Evolutionary conservation across 2,797 vertebrate genomes (phyloP).

Genomic region (Hydrolagus colliei): DNA sequence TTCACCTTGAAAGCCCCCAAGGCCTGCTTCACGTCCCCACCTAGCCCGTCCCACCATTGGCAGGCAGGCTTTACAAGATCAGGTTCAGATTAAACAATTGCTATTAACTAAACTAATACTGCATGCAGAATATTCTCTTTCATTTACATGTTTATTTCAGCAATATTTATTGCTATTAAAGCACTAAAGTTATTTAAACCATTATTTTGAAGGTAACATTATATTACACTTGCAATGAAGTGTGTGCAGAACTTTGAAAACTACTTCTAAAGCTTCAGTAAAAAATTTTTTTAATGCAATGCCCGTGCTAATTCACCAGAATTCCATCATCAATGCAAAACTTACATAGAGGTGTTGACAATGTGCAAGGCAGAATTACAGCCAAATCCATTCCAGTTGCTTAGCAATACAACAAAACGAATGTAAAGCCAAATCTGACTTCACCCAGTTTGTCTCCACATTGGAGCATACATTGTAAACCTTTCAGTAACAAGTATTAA

Average conservation of each 20-base stretch:
- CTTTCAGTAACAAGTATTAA: not conserved
- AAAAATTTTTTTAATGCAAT: not conserved
- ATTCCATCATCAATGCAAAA: not conserved
- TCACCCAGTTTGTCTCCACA: not conserved
- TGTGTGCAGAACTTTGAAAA: not conserved
- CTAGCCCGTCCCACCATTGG: no score
- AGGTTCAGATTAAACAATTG: not conserved
- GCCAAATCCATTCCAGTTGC: not conserved
- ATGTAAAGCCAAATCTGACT: not conserved
- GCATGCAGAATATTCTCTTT: not conserved
- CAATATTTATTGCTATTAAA: not conserved
- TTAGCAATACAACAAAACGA: conserved; percentile 6
- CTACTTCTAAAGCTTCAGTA: not conserved
- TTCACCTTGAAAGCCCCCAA: no score
- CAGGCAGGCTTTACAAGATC: no score
- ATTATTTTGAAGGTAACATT: not conserved
- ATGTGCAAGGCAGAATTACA: not conserved
- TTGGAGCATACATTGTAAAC: not conserved
- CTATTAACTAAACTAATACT: not conserved
- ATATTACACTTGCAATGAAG: not conserved
- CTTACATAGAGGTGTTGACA: not conserved
- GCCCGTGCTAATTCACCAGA: not conserved
- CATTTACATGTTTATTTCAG: not conserved
- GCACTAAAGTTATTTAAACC: not conserved
- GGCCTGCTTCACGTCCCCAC: no score